These are phyloP conservation scores for Drosophila algonquin DNA, from an alignment of 2,888 invertebrate species.

Conservation along the genomic window DNA sequence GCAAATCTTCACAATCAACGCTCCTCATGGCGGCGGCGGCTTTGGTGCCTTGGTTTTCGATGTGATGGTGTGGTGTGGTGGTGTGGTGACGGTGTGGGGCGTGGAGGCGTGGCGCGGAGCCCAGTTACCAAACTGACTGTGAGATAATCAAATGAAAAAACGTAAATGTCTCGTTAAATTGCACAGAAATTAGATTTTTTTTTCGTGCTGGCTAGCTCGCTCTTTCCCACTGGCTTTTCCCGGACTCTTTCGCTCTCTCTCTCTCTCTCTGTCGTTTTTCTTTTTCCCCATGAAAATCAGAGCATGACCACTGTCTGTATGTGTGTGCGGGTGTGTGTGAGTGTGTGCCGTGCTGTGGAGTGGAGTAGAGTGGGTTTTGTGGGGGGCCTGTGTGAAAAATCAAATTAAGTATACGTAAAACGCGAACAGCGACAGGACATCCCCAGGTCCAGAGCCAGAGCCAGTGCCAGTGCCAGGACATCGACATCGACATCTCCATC, in stretches of 20 bases:
- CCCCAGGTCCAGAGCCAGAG: conserved; percentile 13
- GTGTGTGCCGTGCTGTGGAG: conserved; percentile 6
- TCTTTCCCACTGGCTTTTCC: background rate
- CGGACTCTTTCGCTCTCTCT: background rate
- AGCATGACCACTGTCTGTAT: conserved; percentile 72
- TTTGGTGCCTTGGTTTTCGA: conserved; percentile 12
- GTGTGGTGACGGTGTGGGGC: background rate
- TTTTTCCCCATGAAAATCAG: conserved; percentile 67
- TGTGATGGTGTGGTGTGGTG: background rate
- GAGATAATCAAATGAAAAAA: conserved; percentile 82
- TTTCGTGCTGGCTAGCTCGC: conserved; percentile 46
- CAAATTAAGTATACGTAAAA: conserved; percentile 78
- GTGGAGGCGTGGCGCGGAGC: conserved; percentile 34
- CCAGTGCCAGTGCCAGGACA: conserved; percentile 25
- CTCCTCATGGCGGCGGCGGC: conserved; percentile 20
- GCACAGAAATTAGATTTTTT: conserved; percentile 82
- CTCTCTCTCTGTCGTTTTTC: background rate
- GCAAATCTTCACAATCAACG: conserved; percentile 70
- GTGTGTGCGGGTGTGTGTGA: conserved; percentile 23
- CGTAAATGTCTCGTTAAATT: conserved; percentile 83
- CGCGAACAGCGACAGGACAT: conserved; percentile 61
- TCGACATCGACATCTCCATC: conserved; percentile 20
- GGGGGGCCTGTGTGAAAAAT: conserved; percentile 68
- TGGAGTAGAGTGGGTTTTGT: background rate
- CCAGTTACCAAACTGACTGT: conserved; percentile 73